Evolutionary conservation across 2,888 invertebrate species (phyloP), one percentile per base, ranked within the genome.

Genomic region (Andrena praecox): DNA sequence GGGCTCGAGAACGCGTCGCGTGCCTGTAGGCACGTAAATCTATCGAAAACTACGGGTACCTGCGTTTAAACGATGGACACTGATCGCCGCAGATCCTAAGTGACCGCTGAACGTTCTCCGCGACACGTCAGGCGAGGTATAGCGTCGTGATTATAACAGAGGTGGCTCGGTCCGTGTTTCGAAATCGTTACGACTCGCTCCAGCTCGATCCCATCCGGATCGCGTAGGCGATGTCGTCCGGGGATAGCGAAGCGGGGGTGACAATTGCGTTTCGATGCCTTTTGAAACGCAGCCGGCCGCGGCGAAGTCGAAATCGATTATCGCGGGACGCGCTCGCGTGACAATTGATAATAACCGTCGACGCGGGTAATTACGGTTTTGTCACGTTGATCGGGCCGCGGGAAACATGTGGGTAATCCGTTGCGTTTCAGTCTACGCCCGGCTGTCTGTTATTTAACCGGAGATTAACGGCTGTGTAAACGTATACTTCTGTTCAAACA

Each of bases 261-360:
- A 62, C 54, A 76, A 74, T 76, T 62, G 73, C 72, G 72, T 70
- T 84, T 80, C 79, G 76, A 72, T 85, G 64, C 63, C 73, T 31
- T 69, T 69, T 75, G 52, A 56, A 79, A 48, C 67, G 59, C 29
- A 54, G 75, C 54, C 67, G 54, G 56, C 29, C 56, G 69, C 62
- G 79, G 81, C 77, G 77, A 87, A 87, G 84, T 88, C 88, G 86
- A 80, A 82, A 88, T 88, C 88, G 87, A 88, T 88, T 88, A 88
- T 83, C 85, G 76, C 82, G 77, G 76, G 64, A 60, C 70, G 70
- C 72, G 80, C 80, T 87, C 87, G 88, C 87, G 87, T 85, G 88
- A 88, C 88, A 85, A 88, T 88, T 88, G 89, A 88, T 88, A 88
- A 88, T 88, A 88, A 88, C 82, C 85, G 76, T 83, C 80, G 87